Base-by-base conservation (phyloP, 2,797 vertebrate genomes). In the Arnoldichthys spilopterus region DNA sequence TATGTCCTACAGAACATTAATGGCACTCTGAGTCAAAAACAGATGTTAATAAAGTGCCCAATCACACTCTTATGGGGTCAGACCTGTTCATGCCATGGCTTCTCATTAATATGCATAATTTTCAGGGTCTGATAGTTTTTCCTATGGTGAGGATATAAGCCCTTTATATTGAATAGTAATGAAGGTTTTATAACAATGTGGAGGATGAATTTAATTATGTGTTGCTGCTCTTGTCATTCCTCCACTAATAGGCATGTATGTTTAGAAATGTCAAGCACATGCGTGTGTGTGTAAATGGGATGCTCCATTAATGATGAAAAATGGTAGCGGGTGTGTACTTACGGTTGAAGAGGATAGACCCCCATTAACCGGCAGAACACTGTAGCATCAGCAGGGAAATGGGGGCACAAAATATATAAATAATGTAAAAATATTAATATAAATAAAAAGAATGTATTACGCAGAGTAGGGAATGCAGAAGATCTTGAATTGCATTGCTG, bases 231-330 rank as follows among this genome's bases (percentile, higher is more conserved):
- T 74, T 11, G 6, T 70, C 64, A 51, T 64, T 77, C 68, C 58
- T 37, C 47, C 30, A 15, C 34, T 82, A 78, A 83, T 87, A 80
- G 74, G 64, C 77, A 28, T 80, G 77, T 76, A 56, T 77, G 58
- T 84, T 86, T 77, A 61, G 53, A 92, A 91, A 91, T 92, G 90
- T 89, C 90, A 92, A 89, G 83, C 85, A 82, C 74, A 84, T 84
- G 74, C n/a, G n/a, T 74, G 83, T 81, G 76, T 62, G 86, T 89
- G 82, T 86, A 88, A 89, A 89, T 88, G 84, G 77, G 81, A 87
- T 77, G 79, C 63, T 61, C 75, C 72, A 85, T 82, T 88, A 90
- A 90, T 90, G 89, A 90, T 85, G 86, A 89, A 90, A 89, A 90
- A 90, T 85, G 75, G 74, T 81, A 13, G 63, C 22, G 63, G 22